A percentile compares a stretch with the other conserved stretches of the same genome.
Conservation (phyloP, 2,888 invertebrate genomes). For the Euphydryas editha region DNA sequence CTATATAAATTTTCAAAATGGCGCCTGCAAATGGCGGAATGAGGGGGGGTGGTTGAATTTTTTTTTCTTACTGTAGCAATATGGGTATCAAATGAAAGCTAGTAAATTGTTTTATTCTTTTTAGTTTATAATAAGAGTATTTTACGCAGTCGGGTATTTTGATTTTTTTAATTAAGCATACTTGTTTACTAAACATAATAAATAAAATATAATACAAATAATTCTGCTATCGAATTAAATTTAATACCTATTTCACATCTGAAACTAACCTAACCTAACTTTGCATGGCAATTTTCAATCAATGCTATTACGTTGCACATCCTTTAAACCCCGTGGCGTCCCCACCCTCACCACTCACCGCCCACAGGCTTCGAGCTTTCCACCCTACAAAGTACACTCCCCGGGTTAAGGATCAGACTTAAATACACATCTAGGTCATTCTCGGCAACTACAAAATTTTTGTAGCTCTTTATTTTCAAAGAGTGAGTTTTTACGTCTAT, state of each 20-base stretch:
- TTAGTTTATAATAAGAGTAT: too few species aligned
- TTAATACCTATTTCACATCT: not conserved
- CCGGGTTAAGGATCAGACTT: slow-evolving; percentile 39
- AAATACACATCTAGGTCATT: slow-evolving; percentile 36
- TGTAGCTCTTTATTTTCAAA: not conserved
- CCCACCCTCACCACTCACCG: slow-evolving; percentile 16
- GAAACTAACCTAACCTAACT: not conserved
- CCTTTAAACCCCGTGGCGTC: slow-evolving; percentile 17
- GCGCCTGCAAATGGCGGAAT: too few species aligned
- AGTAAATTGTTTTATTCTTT: too few species aligned
- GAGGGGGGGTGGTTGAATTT: too few species aligned
- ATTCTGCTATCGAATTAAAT: not conserved
- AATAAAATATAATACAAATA: not conserved
- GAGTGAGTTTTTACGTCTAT: not conserved
- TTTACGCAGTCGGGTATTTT: too few species aligned
- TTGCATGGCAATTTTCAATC: slow-evolving; percentile 9
- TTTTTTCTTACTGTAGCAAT: too few species aligned
- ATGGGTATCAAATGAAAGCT: too few species aligned
- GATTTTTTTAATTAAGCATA: too few species aligned
- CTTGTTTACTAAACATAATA: too few species aligned
- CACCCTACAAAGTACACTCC: slow-evolving; percentile 37
- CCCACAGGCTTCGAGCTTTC: slow-evolving; percentile 14
- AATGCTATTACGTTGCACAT: slow-evolving; percentile 19
- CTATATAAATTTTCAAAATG: too few species aligned
- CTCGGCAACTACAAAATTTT: slow-evolving; percentile 12